Evolutionary conservation across 1,140 invertebrate species (phyloP).

Genomic region (Cotesia vestalis): DNA sequence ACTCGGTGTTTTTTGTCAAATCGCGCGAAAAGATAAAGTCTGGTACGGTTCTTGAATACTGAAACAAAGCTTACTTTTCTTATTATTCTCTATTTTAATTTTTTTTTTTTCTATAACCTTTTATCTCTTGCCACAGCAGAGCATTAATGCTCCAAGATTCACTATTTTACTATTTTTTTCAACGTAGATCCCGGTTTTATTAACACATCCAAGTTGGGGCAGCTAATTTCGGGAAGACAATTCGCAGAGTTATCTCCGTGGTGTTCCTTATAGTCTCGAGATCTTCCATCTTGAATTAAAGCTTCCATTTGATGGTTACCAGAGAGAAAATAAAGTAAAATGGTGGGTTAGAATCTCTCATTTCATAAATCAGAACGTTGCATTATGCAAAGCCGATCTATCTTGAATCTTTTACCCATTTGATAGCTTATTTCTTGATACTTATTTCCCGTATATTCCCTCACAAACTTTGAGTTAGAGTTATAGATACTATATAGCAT

Average conservation of each 20-base stretch:
- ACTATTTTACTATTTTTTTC: conserved; percentile 19
- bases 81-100: conserved; percentile 25
- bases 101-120: conserved; percentile 11
- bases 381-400: conserved; percentile 41
- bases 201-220: neutral
- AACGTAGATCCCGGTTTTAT: neutral
- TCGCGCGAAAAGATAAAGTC: conserved; percentile 54
- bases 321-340: no score
- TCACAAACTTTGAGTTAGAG: no score
- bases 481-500: no score
- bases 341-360: no score
- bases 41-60: conserved; percentile 40
- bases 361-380: neutral
- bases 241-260: no score
- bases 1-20: conserved; percentile 46
- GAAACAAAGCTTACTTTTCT: neutral
- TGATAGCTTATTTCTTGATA: neutral
- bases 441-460: neutral
- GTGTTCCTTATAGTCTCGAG: no score
- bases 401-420: conserved; percentile 28
- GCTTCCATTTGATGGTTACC: no score
- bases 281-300: no score
- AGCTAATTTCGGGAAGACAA: no score
- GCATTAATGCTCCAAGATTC: conserved; percentile 31
- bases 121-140: neutral